Evolutionary conservation across 2,797 vertebrate genomes (phyloP).

Genomic region (Silurus aristotelis): DNA sequence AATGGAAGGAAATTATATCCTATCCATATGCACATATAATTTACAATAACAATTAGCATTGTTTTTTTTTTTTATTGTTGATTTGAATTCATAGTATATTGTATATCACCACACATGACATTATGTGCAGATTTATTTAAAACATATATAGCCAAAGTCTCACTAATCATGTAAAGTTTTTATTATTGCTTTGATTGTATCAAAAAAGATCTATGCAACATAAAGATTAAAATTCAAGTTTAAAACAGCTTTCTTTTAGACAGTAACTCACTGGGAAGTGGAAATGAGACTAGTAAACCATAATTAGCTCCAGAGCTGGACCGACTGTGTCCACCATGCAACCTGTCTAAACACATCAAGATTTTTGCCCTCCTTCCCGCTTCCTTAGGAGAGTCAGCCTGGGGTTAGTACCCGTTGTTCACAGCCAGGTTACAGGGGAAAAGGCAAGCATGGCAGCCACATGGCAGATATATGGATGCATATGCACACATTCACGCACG

Average conservation of each 20-base stretch:
- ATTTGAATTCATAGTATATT: background rate
- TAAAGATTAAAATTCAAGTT: background rate
- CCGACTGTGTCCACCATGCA: constrained; percentile 70
- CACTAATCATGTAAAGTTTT: background rate
- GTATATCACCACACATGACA: background rate
- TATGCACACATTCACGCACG: constrained; percentile 43
- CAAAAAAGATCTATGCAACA: background rate
- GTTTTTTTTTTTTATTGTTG: background rate
- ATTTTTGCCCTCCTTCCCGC: constrained; percentile 33
- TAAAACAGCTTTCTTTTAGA: constrained; percentile 59
- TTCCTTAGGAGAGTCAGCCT: constrained; percentile 68
- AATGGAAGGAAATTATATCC: too few species aligned
- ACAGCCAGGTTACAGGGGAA: constrained; percentile 78
- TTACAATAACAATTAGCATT: background rate
- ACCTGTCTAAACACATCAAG: constrained; percentile 61
- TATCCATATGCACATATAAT: too few species aligned
- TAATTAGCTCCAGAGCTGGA: constrained; percentile 82
- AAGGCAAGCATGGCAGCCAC: constrained; percentile 80
- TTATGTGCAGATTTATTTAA: background rate
- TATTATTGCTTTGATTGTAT: background rate
- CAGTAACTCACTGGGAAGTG: constrained; percentile 84
- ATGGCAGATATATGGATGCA: constrained; percentile 67
- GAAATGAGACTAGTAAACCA: constrained; percentile 86
- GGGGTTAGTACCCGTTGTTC: constrained; percentile 78
- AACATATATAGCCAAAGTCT: background rate